Base-by-base conservation (phyloP, 2,797 vertebrate species). In the Tinamus major region DNA sequence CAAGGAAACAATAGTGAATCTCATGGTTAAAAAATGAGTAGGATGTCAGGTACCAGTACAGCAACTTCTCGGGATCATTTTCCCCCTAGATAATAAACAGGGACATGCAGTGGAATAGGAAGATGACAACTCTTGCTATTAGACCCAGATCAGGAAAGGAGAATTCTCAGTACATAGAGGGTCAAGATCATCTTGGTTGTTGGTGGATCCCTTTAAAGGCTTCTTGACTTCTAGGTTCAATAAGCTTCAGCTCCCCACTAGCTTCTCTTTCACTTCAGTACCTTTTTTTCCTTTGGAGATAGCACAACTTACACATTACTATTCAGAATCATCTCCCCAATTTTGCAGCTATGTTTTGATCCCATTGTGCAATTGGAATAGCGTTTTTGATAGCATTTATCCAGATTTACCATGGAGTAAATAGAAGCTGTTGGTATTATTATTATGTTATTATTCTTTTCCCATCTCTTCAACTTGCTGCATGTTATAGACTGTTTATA, bases 91-190 rank as follows among this genome's bases (percentile, higher is more conserved):
- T 58, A 3, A 3, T 2, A 6, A 35, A 35, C 10, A 23, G 77
- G 29, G 79, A 49, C 13, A 8, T 20, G 14, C 21, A n/a, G n/a
- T 8, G 29, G 26, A 39, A 61, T 19, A 79, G 27, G 42, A 24
- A 13, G 46, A 51, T 9, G 44, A 3, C 53, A 58, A 20, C 48
- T 13, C 8, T 23, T 27, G 63, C 49, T 2, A 2, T 27, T 27
- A 24, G 16, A n/a, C 9, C 10, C 19, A 31, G 11, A 19, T 3
- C 9, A 8, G 33, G 11, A n/a, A 29, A 37, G 37, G 27, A 55
- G 24, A 26, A 27, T 72, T 80, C 59, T 67, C 0, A 1, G 31
- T 44, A 24, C 8, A 1, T 53, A 35, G 8, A 63, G 12, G 18
- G 44, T 63, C 12, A 29, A 48, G 16, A 13, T 77, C 35, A 16